Evolutionary conservation across 2,797 vertebrate species (phyloP).

Genomic region (Melanogrammus aeglefinus): DNA sequence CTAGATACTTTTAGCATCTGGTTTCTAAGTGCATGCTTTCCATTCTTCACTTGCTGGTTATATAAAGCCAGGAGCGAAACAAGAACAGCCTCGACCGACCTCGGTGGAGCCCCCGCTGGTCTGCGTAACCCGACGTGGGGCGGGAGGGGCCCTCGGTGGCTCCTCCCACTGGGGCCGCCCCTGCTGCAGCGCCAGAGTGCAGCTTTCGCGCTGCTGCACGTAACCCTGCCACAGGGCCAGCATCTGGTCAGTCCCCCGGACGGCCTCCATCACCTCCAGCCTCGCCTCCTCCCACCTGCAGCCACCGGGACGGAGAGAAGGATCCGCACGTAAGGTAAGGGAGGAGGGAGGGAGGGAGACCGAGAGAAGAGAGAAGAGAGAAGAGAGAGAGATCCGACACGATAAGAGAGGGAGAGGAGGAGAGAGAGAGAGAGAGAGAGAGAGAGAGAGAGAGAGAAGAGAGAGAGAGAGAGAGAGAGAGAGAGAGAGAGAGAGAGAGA

Average conservation of each 20-base stretch:
- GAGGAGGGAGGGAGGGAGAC: too few species aligned
- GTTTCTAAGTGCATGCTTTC: background rate
- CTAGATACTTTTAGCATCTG: background rate
- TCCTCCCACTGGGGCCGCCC: constrained; percentile 67
- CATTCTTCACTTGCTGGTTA: background rate
- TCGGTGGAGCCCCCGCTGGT: constrained; percentile 29
- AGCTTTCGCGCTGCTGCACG: constrained; percentile 38
- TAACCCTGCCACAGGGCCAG: constrained; percentile 78
- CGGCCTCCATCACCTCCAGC: constrained; percentile 69
- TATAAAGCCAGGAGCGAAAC: too few species aligned
- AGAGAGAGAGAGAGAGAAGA: too few species aligned
- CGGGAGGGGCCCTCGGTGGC: constrained; percentile 51
- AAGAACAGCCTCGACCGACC: constrained; percentile 17
- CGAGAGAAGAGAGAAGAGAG: too few species aligned
- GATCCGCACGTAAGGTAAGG: background rate
- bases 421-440: too few species aligned
- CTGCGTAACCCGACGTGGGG: constrained; percentile 58
- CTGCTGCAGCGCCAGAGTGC: constrained; percentile 47
- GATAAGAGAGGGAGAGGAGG: too few species aligned
- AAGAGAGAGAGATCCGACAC: too few species aligned
- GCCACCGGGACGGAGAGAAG: background rate
- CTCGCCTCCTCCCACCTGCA: constrained; percentile 77
- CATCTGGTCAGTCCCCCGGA: constrained; percentile 47
- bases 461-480: too few species aligned
- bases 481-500: too few species aligned